Conservation (phyloP, 2,888 invertebrate genomes). For the Dendrolimus houi region DNA sequence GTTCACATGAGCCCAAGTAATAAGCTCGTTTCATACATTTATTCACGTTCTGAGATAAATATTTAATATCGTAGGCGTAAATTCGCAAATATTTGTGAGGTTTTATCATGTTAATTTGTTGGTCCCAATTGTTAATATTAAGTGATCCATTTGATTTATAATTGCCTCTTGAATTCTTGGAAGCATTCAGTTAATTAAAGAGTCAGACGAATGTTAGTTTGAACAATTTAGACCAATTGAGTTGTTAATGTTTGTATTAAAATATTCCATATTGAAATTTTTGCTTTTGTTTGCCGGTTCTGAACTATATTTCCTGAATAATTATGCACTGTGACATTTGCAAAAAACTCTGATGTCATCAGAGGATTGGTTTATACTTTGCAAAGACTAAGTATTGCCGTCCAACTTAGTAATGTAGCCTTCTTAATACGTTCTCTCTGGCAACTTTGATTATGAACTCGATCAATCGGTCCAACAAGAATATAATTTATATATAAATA, state of each 20-base stretch:
- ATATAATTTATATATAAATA: no score
- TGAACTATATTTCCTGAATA: no score
- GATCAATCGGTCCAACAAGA: no score
- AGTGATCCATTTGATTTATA: background rate
- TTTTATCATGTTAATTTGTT: background rate
- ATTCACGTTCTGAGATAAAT: slow-evolving; percentile 4
- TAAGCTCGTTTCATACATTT: slow-evolving; percentile 3
- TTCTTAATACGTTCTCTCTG: no score
- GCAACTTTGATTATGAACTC: no score
- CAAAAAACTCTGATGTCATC: no score
- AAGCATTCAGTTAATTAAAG: slow-evolving; percentile 12
- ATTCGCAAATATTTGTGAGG: background rate
- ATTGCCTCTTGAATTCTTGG: background rate
- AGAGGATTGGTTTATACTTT: no score
- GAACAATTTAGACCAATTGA: slow-evolving; percentile 47
- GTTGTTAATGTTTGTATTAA: slow-evolving; percentile 10
- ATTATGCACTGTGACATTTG: no score
- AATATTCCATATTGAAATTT: no score
- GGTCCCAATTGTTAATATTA: background rate
- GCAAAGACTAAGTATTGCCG: no score
- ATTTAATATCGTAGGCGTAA: background rate
- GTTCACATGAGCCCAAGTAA: slow-evolving; percentile 1
- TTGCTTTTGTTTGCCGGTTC: no score
- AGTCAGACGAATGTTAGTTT: slow-evolving; percentile 30
- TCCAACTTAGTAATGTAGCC: no score